Evolutionary conservation across 2,888 invertebrate genomes (phyloP).

Genomic region (Trimorus sp.): DNA sequence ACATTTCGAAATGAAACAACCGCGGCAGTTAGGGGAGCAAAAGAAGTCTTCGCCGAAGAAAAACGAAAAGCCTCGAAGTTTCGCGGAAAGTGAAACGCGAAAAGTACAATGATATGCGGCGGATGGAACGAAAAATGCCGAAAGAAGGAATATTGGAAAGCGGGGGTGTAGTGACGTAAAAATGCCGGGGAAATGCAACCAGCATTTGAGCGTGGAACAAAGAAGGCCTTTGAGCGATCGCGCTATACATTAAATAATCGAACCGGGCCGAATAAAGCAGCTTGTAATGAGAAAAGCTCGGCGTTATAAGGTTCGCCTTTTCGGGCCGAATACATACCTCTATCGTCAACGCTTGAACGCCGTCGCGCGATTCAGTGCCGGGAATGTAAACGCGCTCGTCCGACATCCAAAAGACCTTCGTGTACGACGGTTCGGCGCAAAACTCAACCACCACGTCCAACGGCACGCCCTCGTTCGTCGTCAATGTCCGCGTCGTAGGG

Average conservation of each 20-base stretch:
- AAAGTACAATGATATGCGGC: too few species aligned
- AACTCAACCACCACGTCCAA: slow-evolving; percentile 88
- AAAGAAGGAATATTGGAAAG: too few species aligned
- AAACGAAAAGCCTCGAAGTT: too few species aligned
- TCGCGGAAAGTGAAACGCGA: too few species aligned
- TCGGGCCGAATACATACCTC: slow-evolving; percentile 71
- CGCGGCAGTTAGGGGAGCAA: too few species aligned
- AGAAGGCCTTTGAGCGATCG: neutral
- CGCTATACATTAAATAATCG: slow-evolving; percentile 45
- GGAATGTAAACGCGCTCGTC: slow-evolving; percentile 83
- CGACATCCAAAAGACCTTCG: slow-evolving; percentile 85
- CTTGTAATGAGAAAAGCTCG: slow-evolving; percentile 51
- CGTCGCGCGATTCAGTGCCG: slow-evolving; percentile 82
- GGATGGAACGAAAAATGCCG: too few species aligned
- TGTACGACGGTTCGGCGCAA: slow-evolving; percentile 89
- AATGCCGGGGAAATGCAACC: too few species aligned
- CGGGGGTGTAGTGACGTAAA: too few species aligned
- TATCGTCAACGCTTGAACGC: slow-evolving; percentile 76
- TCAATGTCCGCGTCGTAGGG: slow-evolving; percentile 86
- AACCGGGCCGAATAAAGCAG: slow-evolving; percentile 46
- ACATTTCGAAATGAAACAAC: too few species aligned
- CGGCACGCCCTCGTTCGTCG: slow-evolving; percentile 87
- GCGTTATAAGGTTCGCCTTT: slow-evolving; percentile 49
- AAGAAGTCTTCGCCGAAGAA: too few species aligned
- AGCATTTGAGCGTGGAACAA: too few species aligned